These are phyloP conservation scores for Cydia amplana DNA, from an alignment of 1,140 invertebrate species.

Conservation along the genomic window DNA sequence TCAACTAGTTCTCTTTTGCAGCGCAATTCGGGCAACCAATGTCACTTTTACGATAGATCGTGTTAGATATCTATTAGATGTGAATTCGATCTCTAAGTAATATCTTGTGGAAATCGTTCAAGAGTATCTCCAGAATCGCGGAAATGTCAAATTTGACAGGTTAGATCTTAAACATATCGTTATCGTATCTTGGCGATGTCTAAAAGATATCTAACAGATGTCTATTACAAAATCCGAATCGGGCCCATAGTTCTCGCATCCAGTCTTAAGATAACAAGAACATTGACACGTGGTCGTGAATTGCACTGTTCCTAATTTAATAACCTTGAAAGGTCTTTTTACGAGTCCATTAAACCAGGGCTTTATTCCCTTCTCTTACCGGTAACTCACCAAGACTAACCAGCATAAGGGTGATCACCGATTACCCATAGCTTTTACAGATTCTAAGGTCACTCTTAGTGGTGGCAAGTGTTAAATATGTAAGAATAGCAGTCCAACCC, in stretches of 20 bases:
- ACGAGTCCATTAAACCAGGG: slow-evolving; percentile 17
- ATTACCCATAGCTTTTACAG: not conserved
- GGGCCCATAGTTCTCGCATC: not conserved
- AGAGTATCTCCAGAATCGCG: no score
- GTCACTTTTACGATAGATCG: no score
- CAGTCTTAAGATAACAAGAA: not conserved
- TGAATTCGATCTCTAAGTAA: no score
- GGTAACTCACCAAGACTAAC: not conserved
- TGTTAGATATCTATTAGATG: no score
- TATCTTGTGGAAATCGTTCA: no score
- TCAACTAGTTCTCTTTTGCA: no score
- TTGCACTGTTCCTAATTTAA: slow-evolving; percentile 19
- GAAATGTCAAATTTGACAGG: no score
- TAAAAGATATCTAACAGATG: no score
- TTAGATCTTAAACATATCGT: no score
- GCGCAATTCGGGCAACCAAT: no score
- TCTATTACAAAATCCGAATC: no score
- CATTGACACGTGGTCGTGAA: slow-evolving; percentile 3
- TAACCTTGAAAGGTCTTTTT: slow-evolving; percentile 18
- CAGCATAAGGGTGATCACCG: not conserved
- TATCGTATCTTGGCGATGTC: no score
- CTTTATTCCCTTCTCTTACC: not conserved
- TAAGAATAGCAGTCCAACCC: not conserved
- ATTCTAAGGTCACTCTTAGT: not conserved
- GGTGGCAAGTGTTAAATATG: not conserved